Evolutionary conservation across 2,797 vertebrate species (phyloP), one percentile per base, ranked within the genome.

Genomic region (Perodicticus potto): DNA sequence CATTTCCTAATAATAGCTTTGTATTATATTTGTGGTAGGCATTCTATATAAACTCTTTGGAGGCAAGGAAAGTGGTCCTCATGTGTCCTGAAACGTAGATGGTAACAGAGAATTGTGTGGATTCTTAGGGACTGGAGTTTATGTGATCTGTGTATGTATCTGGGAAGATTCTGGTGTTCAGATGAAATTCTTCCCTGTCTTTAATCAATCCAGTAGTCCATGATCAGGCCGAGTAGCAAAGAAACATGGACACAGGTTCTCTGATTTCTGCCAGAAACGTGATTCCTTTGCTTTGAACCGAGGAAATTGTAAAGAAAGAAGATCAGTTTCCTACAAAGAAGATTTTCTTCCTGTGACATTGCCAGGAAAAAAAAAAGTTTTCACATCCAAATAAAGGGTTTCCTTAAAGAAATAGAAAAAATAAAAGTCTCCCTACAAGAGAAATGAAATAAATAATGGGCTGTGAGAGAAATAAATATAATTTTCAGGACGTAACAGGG

Each of bases 191-290:
- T n/a, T 6, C 0, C 7, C 49, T 19, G 5, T 5, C 34, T 80
- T 93, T 49, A 93, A 74, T 89, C 40, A 67, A 63, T 45, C 29
- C 40, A 57, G 67, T n/a, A 65, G 10, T 63, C 92, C 45, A 23
- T 22, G 61, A 45, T 45, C 63, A 73, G 9, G 7, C 81, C 69
- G 10, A 59, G 14, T 13, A 49, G 57, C 34, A 45, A 40, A 34
- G 32, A 40, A 57, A 86, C 3, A 6, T 3, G 53, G 19, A 11
- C 20, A 55, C 1, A 12, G 12, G 4, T 27, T 4, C 10, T 69
- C 65, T 34, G 29, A 55, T 69, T 29, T 77, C 61, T 45, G 1
- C 45, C 72, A 29, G 73, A 91, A 65, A 61, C 2, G 3, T 1
- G 0, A 61, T 32, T 76, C 12, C 34, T 88, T 69, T 72, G 32